phyloP scores from a whole-genome alignment of 2,888 invertebrate genomes.

The Himalopsyche tibetana region DNA sequence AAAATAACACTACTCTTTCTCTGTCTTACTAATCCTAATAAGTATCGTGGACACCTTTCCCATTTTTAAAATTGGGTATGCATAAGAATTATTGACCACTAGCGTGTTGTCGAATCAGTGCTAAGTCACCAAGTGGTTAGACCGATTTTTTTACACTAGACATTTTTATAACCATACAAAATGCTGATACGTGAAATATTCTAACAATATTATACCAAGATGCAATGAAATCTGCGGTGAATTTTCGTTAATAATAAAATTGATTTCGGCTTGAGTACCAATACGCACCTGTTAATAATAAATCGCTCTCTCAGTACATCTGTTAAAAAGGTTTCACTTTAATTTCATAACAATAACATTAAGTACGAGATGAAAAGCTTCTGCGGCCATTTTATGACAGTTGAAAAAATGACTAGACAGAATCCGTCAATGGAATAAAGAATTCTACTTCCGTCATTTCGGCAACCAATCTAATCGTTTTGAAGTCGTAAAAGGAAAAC shows the following conservation, averaged over 20 bases:
- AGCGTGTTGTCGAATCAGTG: not conserved
- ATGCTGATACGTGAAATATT: too few species aligned
- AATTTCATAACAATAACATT: conserved; percentile 19
- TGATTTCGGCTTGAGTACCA: too few species aligned
- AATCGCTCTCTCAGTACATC: not conserved
- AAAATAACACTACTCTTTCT: not conserved
- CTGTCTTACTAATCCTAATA: conserved; percentile 5
- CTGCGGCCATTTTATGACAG: conserved; percentile 8
- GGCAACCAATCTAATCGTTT: conserved; percentile 26
- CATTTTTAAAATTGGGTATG: not conserved
- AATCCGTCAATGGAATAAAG: conserved; percentile 11
- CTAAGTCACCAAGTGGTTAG: not conserved
- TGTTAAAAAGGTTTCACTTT: not conserved
- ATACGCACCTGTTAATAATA: not conserved
- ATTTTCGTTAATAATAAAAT: too few species aligned
- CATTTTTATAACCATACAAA: too few species aligned
- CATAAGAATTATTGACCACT: conserved; percentile 18
- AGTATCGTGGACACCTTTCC: not conserved
- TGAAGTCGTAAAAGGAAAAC: conserved; percentile 13
- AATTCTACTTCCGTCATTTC: conserved; percentile 33
- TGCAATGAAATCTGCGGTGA: too few species aligned
- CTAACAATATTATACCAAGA: too few species aligned
- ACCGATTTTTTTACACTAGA: not conserved
- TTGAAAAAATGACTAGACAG: conserved; percentile 34
- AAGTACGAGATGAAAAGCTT: conserved; percentile 3